phyloP scores from a whole-genome alignment of 2,113 vertebrate species.

The Lasiurus cinereus region DNA sequence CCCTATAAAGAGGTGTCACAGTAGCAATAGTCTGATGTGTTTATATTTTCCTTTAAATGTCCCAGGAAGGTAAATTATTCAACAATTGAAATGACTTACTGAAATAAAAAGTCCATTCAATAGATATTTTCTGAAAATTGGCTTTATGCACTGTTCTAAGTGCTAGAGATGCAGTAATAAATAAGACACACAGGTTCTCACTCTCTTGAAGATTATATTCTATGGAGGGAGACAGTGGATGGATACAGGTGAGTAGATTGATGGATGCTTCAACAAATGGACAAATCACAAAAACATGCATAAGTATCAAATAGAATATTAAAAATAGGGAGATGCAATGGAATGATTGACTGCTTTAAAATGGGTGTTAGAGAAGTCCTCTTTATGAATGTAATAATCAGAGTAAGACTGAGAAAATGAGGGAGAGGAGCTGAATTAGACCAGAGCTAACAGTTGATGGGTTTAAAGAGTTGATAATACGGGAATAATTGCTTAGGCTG shows the following conservation, averaged over 20 bases:
- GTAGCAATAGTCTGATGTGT: conserved; percentile 7
- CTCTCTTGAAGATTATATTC: neutral
- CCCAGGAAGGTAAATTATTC: conserved; percentile 40
- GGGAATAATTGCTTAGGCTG: neutral
- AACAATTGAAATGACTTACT: conserved; percentile 27
- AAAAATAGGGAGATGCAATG: neutral
- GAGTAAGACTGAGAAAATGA: neutral
- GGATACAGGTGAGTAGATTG: neutral
- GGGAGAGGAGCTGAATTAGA: neutral
- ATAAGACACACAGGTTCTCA: neutral
- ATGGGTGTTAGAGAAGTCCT: neutral
- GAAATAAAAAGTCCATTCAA: conserved; percentile 9
- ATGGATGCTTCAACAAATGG: neutral
- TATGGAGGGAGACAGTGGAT: neutral
- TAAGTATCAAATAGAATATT: neutral
- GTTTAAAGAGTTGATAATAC: neutral
- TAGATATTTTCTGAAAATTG: neutral
- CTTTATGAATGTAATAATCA: neutral
- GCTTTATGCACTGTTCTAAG: neutral
- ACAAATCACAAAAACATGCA: neutral
- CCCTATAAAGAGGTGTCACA: conserved; percentile 31
- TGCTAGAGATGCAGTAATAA: neutral
- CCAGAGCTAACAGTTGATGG: neutral
- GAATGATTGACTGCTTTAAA: neutral
- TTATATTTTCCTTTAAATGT: neutral